Evolutionary conservation across 2,888 invertebrate genomes (phyloP).

Genomic region (Scaptomyza polygonia): DNA sequence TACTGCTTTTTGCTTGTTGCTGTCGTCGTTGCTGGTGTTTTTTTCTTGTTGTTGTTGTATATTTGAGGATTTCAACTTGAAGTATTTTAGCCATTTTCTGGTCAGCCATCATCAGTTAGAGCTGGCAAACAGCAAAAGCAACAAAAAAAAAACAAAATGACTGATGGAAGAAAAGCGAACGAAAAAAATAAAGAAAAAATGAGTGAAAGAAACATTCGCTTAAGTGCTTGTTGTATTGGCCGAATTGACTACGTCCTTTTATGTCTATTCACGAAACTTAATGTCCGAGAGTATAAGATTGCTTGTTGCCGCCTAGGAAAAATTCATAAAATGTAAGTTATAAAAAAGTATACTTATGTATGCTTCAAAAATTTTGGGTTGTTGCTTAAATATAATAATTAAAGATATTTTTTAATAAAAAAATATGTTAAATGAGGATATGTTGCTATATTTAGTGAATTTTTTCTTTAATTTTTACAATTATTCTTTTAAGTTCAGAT

Average conservation of each 20-base stretch:
- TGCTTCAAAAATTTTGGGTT: no score
- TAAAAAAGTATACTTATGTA: no score
- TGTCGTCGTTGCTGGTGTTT: constrained; percentile 17
- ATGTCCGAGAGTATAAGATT: not conserved
- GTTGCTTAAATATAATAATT: no score
- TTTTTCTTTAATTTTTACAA: no score
- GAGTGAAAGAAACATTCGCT: constrained; percentile 1
- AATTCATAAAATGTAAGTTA: no score
- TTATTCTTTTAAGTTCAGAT: no score
- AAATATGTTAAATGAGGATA: no score
- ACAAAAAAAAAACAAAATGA: not conserved
- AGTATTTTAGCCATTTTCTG: constrained; percentile 74
- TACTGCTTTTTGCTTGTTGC: constrained; percentile 25
- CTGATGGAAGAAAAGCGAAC: constrained; percentile 6
- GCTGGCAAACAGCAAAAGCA: constrained; percentile 1
- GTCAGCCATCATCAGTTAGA: constrained; percentile 64
- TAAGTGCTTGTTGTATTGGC: constrained; percentile 8
- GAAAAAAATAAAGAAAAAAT: not conserved
- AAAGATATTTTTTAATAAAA: no score
- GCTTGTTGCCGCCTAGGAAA: no score
- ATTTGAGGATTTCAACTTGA: constrained; percentile 60
- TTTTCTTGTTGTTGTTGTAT: constrained; percentile 4
- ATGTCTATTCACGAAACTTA: not conserved
- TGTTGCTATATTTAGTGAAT: no score
- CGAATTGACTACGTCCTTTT: not conserved